A percentile compares a stretch with the other conserved stretches of the same genome.
phyloP scores from a whole-genome alignment of 2,113 vertebrate genomes.

The Nesoenas mayeri region DNA sequence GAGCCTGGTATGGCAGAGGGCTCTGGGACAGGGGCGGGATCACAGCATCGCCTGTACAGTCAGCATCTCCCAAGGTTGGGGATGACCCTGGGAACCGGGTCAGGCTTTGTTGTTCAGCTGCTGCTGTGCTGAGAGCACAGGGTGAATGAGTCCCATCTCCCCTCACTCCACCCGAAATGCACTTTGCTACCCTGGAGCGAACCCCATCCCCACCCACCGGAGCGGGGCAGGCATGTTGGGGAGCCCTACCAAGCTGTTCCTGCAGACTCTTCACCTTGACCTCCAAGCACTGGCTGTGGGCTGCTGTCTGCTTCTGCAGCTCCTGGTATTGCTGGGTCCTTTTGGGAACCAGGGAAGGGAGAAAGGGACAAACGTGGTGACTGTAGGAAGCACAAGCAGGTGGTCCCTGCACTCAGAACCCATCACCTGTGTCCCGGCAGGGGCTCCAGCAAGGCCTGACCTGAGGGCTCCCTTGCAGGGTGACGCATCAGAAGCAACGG shows the following conservation, averaged over 20 bases:
- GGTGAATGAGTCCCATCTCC: not conserved
- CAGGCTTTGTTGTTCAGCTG: not conserved
- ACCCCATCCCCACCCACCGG: not conserved
- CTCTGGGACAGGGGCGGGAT: not conserved
- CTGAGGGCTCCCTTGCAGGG: not conserved
- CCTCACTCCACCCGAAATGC: too few relatives aligned
- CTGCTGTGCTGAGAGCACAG: not conserved
- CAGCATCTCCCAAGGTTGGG: not conserved
- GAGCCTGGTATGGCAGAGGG: not conserved
- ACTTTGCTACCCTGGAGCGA: not conserved
- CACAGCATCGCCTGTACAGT: not conserved
- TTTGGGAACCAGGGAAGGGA: constrained; percentile 38
- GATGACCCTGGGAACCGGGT: not conserved
- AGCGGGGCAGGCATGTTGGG: not conserved
- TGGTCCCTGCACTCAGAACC: not conserved
- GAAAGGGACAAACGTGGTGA: not conserved
- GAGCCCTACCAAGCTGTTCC: constrained; percentile 66
- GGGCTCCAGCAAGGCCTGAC: not conserved
- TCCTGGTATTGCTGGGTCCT: constrained; percentile 68
- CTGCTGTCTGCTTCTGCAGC: constrained; percentile 65
- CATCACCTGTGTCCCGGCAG: not conserved
- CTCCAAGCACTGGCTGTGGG: constrained; percentile 64
- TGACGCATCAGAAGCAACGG: fast-evolving
- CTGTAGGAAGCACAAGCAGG: not conserved
- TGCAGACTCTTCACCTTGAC: constrained; percentile 60